phyloP scores from a whole-genome alignment of 1,140 invertebrate species.

The Neocloeon triangulifer region DNA sequence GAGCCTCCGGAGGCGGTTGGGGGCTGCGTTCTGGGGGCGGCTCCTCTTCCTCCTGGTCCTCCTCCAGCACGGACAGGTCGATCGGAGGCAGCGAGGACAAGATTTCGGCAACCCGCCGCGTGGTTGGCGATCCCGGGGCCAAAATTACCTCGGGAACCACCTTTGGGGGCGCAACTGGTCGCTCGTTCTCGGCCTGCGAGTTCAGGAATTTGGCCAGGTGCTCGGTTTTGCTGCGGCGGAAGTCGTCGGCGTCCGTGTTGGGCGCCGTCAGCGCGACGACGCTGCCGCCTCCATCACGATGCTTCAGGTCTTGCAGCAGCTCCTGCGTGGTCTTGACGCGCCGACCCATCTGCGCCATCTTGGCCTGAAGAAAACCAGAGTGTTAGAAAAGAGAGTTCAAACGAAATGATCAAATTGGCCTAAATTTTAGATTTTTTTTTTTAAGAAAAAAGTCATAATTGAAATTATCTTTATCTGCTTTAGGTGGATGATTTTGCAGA shows the following conservation, averaged over 20 bases:
- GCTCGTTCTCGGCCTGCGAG: slow-evolving; percentile 15
- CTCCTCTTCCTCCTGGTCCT: slow-evolving; percentile 15
- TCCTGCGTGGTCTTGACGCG: slow-evolving; percentile 71
- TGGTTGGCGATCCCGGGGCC: slow-evolving; percentile 7
- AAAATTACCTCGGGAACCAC: slow-evolving; percentile 15
- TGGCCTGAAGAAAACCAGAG: no score
- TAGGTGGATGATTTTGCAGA: no score
- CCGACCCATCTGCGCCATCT: no score
- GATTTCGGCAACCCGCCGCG: slow-evolving; percentile 18
- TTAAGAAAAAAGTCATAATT: no score
- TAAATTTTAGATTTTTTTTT: no score
- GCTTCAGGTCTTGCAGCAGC: slow-evolving; percentile 51
- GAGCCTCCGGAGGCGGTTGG: slow-evolving; percentile 10
- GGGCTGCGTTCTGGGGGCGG: slow-evolving; percentile 12
- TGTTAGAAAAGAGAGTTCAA: no score
- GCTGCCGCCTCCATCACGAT: slow-evolving; percentile 22
- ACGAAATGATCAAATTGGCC: no score
- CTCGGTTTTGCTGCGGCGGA: slow-evolving; percentile 23
- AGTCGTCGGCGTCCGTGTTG: slow-evolving; percentile 12
- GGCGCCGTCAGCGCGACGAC: slow-evolving; percentile 9
- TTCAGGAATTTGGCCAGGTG: slow-evolving; percentile 29
- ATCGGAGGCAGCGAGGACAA: slow-evolving; percentile 34
- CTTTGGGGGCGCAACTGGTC: slow-evolving; percentile 6
- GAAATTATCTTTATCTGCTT: no score
- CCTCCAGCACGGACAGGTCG: slow-evolving; percentile 18